Percentiles rank a stretch among this genome's conserved stretches.
Evolutionary conservation across 2,113 vertebrate genomes (phyloP).

Genomic region (Aphelocoma coerulescens): DNA sequence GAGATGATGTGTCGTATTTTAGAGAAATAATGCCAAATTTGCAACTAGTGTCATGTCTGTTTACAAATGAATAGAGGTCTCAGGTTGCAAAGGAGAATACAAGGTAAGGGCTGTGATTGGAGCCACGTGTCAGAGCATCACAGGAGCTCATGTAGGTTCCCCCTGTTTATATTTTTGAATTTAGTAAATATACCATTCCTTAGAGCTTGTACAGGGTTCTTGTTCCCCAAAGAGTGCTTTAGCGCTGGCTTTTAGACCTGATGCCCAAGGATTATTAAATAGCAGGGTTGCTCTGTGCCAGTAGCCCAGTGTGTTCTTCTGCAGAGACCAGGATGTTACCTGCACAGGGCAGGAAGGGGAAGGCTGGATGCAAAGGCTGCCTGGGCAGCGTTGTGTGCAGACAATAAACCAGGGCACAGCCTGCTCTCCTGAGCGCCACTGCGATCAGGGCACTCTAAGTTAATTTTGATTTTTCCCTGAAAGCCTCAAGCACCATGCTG

Average conservation of each 20-base stretch:
- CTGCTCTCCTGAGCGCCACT: neutral
- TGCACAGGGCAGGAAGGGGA: neutral
- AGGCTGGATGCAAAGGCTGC: neutral
- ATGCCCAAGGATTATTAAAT: neutral
- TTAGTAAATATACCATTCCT: neutral
- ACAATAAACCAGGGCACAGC: neutral
- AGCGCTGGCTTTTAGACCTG: neutral
- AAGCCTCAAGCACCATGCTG: fast-evolving
- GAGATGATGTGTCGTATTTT: neutral
- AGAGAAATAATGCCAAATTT: neutral
- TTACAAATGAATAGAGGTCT: neutral
- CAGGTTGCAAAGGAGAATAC: neutral
- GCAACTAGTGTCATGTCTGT: neutral
- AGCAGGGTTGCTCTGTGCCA: neutral
- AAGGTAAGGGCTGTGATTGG: neutral
- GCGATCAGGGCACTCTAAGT: neutral
- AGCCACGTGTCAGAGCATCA: neutral
- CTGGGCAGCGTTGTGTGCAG: neutral
- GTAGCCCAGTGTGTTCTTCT: neutral
- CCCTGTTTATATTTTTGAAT: neutral
- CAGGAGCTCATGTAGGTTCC: neutral
- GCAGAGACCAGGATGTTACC: neutral
- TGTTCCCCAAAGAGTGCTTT: neutral
- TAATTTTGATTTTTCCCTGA: neutral
- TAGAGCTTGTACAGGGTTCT: neutral